Percentiles rank a stretch among this genome's conserved stretches.
Evolutionary conservation across 1,140 invertebrate species (phyloP).

Genomic region (Radopholus similis): DNA sequence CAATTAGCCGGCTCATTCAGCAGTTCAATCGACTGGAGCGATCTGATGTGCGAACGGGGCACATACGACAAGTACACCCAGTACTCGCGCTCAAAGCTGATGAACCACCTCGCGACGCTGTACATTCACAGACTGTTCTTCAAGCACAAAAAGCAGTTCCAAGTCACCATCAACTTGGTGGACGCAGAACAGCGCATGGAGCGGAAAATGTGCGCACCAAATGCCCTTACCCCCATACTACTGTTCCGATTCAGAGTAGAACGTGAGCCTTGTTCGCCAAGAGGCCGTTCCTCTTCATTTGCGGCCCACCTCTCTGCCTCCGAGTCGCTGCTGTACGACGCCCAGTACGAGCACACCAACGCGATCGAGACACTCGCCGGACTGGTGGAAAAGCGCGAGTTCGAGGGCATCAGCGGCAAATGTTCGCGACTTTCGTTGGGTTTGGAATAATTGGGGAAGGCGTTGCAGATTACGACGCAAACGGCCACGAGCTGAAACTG

Average conservation of each 20-base stretch:
- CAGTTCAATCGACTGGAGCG: conserved; percentile 35
- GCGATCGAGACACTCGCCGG: conserved; percentile 5
- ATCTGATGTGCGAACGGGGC: conserved; percentile 27
- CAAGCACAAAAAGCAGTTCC: conserved; percentile 37
- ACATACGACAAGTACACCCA: conserved; percentile 41
- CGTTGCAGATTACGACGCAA: conserved; percentile 43
- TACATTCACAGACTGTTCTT: conserved; percentile 39
- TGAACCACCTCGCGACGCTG: conserved; percentile 46
- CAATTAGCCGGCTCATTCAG: background rate
- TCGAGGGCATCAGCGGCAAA: conserved; percentile 34
- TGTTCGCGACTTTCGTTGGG: too few relatives aligned
- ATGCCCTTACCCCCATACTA: background rate
- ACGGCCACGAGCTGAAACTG: conserved; percentile 35
- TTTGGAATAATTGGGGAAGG: too few relatives aligned
- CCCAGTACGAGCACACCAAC: conserved; percentile 14
- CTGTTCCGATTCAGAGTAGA: background rate
- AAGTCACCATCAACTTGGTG: conserved; percentile 40
- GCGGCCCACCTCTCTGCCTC: conserved; percentile 1
- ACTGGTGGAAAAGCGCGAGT: background rate
- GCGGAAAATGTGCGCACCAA: background rate
- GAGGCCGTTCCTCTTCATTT: too few relatives aligned
- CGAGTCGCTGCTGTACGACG: conserved; percentile 6
- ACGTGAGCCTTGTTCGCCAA: background rate
- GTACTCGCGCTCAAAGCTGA: conserved; percentile 41
- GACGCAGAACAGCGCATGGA: conserved; percentile 40